phyloP scores from a whole-genome alignment of 2,888 invertebrate genomes.

The Siphlonurus alternatus region DNA sequence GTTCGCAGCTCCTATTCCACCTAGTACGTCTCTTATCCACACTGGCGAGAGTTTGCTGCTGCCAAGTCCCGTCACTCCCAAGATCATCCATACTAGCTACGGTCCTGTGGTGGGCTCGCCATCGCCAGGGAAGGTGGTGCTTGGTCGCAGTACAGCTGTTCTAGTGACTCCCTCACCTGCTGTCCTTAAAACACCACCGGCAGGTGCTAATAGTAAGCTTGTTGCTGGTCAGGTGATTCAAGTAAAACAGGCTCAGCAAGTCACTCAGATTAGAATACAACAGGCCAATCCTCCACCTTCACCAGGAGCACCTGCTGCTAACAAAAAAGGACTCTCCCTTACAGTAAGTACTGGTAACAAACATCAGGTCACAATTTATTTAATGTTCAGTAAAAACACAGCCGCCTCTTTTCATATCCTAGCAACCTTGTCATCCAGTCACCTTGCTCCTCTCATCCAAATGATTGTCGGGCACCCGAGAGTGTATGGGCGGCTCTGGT shows the following conservation, averaged over 20 bases:
- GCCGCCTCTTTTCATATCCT: too few species aligned
- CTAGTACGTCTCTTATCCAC: not conserved
- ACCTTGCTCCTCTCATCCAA: too few species aligned
- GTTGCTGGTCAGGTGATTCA: not conserved
- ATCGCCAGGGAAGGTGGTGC: too few species aligned
- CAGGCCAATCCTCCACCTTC: slow-evolving; percentile 9
- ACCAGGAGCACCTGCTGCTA: slow-evolving; percentile 13
- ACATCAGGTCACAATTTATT: too few species aligned
- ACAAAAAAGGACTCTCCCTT: slow-evolving; percentile 44
- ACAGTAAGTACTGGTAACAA: slow-evolving; percentile 41
- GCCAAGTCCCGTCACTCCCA: not conserved
- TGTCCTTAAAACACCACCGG: not conserved
- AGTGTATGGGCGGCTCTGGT: too few species aligned
- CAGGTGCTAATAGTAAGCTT: not conserved
- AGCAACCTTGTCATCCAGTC: too few species aligned
- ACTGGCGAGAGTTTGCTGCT: not conserved
- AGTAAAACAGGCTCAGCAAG: not conserved
- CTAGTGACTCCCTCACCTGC: not conserved
- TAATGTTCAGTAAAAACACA: too few species aligned
- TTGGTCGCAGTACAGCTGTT: too few species aligned
- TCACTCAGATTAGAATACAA: not conserved
- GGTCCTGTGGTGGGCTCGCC: not conserved
- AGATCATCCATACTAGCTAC: not conserved
- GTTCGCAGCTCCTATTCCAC: not conserved
- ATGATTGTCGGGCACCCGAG: too few species aligned